Evolutionary conservation across 2,113 vertebrate genomes (phyloP).

Genomic region (Oreochromis spilurus): DNA sequence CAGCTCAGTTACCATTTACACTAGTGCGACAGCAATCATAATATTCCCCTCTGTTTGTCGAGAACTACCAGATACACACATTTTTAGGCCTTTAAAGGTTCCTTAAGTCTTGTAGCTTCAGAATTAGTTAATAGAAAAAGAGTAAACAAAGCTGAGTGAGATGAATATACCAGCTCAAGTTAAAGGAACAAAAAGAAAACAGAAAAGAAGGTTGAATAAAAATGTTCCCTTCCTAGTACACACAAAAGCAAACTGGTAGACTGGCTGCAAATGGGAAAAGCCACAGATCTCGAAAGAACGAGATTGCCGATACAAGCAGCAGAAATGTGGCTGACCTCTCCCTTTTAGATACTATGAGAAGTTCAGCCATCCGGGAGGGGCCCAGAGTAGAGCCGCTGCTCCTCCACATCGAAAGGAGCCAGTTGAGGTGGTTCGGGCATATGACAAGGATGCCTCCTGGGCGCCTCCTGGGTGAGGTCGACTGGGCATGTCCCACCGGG

Average conservation of each 20-base stretch:
- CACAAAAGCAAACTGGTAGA: neutral
- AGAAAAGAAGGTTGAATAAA: neutral
- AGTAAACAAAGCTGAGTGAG: neutral
- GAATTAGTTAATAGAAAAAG: neutral
- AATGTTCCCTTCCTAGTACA: neutral
- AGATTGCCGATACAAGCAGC: neutral
- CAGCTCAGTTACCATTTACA: neutral
- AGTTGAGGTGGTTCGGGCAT: neutral
- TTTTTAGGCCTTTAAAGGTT: neutral
- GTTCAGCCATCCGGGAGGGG: neutral
- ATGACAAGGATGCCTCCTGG: neutral
- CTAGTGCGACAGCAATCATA: neutral
- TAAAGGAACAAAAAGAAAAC: neutral
- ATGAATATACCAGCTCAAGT: neutral
- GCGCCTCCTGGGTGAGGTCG: fast-evolving
- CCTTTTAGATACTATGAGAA: neutral
- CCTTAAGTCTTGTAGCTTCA: neutral
- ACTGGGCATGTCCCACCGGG: too few species aligned
- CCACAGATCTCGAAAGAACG: neutral
- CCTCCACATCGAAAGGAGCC: neutral
- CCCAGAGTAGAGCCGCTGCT: neutral
- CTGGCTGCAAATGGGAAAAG: neutral
- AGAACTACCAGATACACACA: neutral
- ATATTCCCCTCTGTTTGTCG: neutral
- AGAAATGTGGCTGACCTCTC: neutral